Base-by-base conservation (phyloP, 2,113 vertebrate species). In the Passer domesticus region DNA sequence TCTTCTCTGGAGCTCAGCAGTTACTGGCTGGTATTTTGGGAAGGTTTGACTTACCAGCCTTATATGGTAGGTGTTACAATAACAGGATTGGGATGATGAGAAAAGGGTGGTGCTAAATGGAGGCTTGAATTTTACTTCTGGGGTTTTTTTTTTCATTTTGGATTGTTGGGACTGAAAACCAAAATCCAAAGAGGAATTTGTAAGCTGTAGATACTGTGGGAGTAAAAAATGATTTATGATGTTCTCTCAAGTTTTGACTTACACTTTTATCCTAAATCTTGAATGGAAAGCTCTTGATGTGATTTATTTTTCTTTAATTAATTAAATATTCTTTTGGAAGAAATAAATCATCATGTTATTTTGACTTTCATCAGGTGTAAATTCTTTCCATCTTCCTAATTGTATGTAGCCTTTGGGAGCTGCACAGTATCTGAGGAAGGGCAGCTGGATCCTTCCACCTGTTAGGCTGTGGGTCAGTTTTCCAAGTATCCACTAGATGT, bases 401-500 rank as follows among this genome's bases (percentile, higher is more conserved):
- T 46, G 13, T 4, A 2, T 20, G 2, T 12, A 41, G 59, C 13
- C 62, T 70, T 35, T 37, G 23, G 27, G 53, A 50, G 46, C 28
- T 89, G 12, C 6, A 1, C 17, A 0, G 15, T 37, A 0, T 21
- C 6, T 5, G n/a, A 18, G 5, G 39, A 53, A 13, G 1, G 28
- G 25, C 21, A 20, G 4, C 28, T 7, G 53, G 17, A 49, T 33
- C 11, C 52, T 49, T 44, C 47, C 7, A 17, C 24, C 16, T 12
- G 12, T 23, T 63, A 11, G 30, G 30, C 35, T 82, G 2, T 0
- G 4, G 41, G 25, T 60, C 35, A 70, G 39, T 95, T 75, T 94
- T 64, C 43, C 7, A 31, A 91, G 30, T 90, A 64, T 73, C 97
- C 98, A 91, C 98, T 97, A 98, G 98, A 96, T 98, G 98, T 98